These are phyloP conservation scores for Iphiclides podalirius DNA, from an alignment of 2,888 invertebrate genomes.

Conservation along the genomic window DNA sequence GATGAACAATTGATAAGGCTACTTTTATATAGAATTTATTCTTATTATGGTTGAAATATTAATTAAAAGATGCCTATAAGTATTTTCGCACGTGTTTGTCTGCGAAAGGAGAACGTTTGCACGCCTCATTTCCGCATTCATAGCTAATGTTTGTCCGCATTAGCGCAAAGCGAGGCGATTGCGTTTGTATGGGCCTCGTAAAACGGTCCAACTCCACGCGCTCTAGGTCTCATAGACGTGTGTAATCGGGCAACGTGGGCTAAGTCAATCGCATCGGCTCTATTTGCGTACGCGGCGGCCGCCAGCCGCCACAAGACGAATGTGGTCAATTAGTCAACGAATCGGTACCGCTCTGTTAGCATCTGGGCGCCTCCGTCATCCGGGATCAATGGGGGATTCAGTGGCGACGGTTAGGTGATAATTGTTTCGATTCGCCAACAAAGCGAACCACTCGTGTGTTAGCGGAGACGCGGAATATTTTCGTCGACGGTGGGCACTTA, in stretches of 20 bases:
- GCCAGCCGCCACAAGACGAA: slow-evolving; percentile 56
- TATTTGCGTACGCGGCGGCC: slow-evolving; percentile 63
- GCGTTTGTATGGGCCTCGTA: slow-evolving; percentile 15
- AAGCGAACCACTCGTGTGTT: too few species aligned
- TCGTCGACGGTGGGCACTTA: not conserved
- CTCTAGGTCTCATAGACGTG: slow-evolving; percentile 28
- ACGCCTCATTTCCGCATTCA: slow-evolving; percentile 14
- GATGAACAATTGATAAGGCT: too few species aligned
- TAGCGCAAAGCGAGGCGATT: slow-evolving; percentile 15
- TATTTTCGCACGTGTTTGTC: not conserved
- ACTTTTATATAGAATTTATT: too few species aligned
- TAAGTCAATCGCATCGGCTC: slow-evolving; percentile 61
- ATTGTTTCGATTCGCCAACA: not conserved
- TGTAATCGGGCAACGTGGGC: slow-evolving; percentile 58
- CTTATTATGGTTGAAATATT: too few species aligned
- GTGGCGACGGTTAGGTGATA: not conserved
- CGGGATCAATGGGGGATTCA: slow-evolving; percentile 38
- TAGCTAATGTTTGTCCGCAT: slow-evolving; percentile 19
- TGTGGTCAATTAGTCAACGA: slow-evolving; percentile 71
- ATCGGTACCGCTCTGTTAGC: slow-evolving; percentile 59
- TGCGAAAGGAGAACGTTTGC: slow-evolving; percentile 1
- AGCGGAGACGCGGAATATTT: not conserved
- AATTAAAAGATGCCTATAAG: too few species aligned
- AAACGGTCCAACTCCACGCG: slow-evolving; percentile 13
- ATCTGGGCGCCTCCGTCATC: slow-evolving; percentile 40